Evolutionary conservation across 2,113 vertebrate genomes (phyloP).

Genomic region (Blennius ocellaris): DNA sequence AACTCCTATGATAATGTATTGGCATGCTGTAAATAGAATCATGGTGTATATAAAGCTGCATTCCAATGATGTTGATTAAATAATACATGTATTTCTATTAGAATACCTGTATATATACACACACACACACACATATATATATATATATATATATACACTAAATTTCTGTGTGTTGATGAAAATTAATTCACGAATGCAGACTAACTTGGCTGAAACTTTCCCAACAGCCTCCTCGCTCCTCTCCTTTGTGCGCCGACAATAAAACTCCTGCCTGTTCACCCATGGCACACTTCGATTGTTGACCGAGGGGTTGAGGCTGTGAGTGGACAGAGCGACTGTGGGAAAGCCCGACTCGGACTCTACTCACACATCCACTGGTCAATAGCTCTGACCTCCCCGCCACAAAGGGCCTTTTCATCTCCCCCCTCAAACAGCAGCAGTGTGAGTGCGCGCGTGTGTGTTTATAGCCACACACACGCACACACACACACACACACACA

Average conservation of each 20-base stretch:
- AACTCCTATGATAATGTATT: no score
- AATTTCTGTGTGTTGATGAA: no score
- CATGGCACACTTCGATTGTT: conserved; percentile 83
- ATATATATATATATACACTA: no score
- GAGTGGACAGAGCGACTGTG: conserved; percentile 79
- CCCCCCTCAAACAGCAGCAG: conserved; percentile 55
- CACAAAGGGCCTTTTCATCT: conserved; percentile 80
- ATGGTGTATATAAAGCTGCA: no score
- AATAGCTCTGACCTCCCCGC: conserved; percentile 77
- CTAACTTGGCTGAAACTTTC: conserved; percentile 3
- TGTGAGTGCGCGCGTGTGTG: conserved; percentile 8
- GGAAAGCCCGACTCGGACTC: conserved; percentile 75
- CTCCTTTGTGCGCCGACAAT: conserved; percentile 50
- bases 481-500: no score
- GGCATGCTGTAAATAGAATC: no score
- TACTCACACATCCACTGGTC: conserved; percentile 81
- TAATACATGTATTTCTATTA: no score
- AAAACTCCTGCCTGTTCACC: conserved; percentile 71
- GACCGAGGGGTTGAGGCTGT: conserved; percentile 65
- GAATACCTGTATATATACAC: no score
- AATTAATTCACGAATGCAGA: not conserved
- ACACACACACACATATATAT: no score
- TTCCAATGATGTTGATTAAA: no score
- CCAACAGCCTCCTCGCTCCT: conserved; percentile 13
- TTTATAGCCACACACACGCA: not conserved